Base-by-base conservation (phyloP, 2,113 vertebrate species). In the Stegastes partitus region DNA sequence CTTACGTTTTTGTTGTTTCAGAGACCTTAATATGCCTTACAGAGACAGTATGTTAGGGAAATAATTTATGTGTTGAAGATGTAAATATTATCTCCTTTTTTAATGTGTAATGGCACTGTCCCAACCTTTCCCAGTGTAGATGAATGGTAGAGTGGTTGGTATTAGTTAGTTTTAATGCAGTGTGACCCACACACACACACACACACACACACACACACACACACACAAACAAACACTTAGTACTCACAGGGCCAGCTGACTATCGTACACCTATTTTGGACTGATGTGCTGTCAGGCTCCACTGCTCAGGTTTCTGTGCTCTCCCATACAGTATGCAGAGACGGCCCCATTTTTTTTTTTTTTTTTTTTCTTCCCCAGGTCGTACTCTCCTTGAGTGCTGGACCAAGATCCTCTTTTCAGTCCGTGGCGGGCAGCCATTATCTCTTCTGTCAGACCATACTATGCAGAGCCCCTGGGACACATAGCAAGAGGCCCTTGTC, bases 61-160 rank as follows among this genome's bases (percentile, higher is more conserved):
- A 79, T 92, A 90, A 93, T 93, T 93, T 92, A 92, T 94, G 87
- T 88, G 85, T 89, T 82, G 66, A 93, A 86, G 86, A 91, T 94
- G 92, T 94, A 94, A 92, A 93, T 93, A 93, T 82, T 84, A 77
- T 89, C 57, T 77, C 14, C 16, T 74, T 57, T 50, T 79, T 81
- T 37, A 42, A 89, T 87, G 72, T 78, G 86, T 86, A 44, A 65
- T 72, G 58, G 75, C 87, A 83, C 82, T 87, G 89, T 92, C 65
- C 57, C 19, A 51, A 61, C 58, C 42, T 81, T 68, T 77, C 64
- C 57, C 76, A 81, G 84, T 85, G 77, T 75, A 81, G 68, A 59
- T 71, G 87, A 87, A 71, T 76, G 78, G 61, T 77, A 73, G 79
- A 86, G 65, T 82, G 85, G 79, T 85, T 81, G 72, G 55, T 85